Conservation (phyloP, 2,113 vertebrate species). For the Pachycephala philippinensis region DNA sequence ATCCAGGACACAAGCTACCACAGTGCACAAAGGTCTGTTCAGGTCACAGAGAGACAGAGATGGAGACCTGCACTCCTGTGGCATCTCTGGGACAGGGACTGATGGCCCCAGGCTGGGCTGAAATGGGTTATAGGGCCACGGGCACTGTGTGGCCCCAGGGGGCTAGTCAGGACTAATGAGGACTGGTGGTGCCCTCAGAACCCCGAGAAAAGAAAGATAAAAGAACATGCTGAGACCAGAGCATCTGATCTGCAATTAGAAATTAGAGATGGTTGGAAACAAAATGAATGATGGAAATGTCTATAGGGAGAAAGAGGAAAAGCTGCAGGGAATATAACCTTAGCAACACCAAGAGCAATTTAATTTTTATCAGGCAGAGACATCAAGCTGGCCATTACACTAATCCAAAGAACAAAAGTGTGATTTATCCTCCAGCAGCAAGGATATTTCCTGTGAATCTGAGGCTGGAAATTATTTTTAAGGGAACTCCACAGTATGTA, state of each 20-base stretch:
- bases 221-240: background rate
- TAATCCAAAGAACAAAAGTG: background rate
- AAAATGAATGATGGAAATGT: background rate
- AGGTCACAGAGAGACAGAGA: background rate
- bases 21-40: background rate
- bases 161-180: background rate
- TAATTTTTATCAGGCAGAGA: background rate
- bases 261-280: background rate
- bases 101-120: background rate
- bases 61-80: background rate
- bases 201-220: background rate
- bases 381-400: background rate
- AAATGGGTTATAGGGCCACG: accelerated
- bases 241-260: background rate
- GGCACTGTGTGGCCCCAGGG: background rate
- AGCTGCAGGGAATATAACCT: background rate
- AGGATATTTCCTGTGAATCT: background rate
- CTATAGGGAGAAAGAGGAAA: background rate
- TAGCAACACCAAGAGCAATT: background rate
- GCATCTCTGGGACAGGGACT: background rate
- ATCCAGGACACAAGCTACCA: background rate
- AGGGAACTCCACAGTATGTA: background rate
- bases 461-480: background rate
- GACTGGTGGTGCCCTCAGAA: background rate
- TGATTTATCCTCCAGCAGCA: background rate